These are phyloP conservation scores for Percopsis omiscomaycus DNA, from an alignment of 2,797 vertebrate genomes.

Conservation along the genomic window DNA sequence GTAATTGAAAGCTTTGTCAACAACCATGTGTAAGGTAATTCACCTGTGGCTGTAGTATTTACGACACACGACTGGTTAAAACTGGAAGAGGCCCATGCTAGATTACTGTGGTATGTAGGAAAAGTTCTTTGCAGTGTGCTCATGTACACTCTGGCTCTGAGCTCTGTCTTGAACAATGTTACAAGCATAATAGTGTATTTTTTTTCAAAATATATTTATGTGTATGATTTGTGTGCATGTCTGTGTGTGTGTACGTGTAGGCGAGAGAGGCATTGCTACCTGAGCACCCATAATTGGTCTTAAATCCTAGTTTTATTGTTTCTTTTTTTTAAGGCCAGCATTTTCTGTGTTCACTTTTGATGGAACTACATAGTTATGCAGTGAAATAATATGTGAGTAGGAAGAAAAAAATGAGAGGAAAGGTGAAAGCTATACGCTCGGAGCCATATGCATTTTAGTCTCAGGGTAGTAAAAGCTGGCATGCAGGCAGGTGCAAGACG, in stretches of 20 bases:
- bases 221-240: constrained; percentile 15
- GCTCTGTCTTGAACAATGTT: constrained; percentile 30
- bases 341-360: constrained; percentile 68
- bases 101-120: constrained; percentile 19
- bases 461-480: constrained; percentile 41
- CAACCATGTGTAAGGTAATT: neutral
- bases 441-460: constrained; percentile 41
- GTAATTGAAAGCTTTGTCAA: neutral
- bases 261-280: constrained; percentile 48
- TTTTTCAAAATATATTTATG: constrained; percentile 1
- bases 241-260: constrained; percentile 16
- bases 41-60: constrained; percentile 6
- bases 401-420: constrained; percentile 24
- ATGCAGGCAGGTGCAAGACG: constrained; percentile 25
- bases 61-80: constrained; percentile 20
- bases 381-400: constrained; percentile 65
- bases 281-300: constrained; percentile 77
- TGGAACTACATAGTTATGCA: constrained; percentile 75
- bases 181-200: constrained; percentile 26
- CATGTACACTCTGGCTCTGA: constrained; percentile 33
- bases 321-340: constrained; percentile 54
- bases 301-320: constrained; percentile 69
- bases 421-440: constrained; percentile 51
- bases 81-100: constrained; percentile 15
- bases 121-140: constrained; percentile 44